These are phyloP conservation scores for Columba livia DNA, from an alignment of 2,113 vertebrate species.

Conservation along the genomic window DNA sequence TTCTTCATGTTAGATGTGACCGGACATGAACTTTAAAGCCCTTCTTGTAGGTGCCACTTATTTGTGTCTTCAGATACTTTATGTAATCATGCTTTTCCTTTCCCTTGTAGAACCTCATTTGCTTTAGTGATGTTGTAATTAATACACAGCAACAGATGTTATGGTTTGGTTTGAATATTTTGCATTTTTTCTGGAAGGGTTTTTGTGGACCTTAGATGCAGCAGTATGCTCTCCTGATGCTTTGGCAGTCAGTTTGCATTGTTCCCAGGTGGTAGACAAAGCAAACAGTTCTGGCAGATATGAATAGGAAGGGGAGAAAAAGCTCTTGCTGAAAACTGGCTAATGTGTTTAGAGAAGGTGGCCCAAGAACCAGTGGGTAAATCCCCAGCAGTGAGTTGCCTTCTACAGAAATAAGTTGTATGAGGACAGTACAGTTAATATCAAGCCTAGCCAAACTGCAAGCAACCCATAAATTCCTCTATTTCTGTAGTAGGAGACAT, in stretches of 20 bases:
- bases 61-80: constrained; percentile 26
- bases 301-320: neutral
- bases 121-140: constrained; percentile 4
- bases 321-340: neutral
- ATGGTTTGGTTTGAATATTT: neutral
- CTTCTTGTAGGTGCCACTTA: constrained; percentile 25
- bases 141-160: neutral
- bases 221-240: neutral
- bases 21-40: constrained; percentile 47
- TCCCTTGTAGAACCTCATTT: neutral
- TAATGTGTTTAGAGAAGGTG: neutral
- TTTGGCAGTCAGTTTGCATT: neutral
- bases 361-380: neutral
- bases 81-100: constrained; percentile 5
- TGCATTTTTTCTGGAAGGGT: neutral
- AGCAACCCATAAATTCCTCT: neutral
- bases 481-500: neutral
- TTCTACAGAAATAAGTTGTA: neutral
- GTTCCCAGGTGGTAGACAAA: neutral
- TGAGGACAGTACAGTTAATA: neutral
- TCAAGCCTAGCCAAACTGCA: neutral
- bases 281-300: neutral
- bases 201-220: neutral
- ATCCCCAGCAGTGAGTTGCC: neutral
- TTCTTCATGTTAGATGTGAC: constrained; percentile 2